These are phyloP conservation scores for Paramormyrops hopkinsi DNA, from an alignment of 2,797 vertebrate genomes.

Conservation along the genomic window DNA sequence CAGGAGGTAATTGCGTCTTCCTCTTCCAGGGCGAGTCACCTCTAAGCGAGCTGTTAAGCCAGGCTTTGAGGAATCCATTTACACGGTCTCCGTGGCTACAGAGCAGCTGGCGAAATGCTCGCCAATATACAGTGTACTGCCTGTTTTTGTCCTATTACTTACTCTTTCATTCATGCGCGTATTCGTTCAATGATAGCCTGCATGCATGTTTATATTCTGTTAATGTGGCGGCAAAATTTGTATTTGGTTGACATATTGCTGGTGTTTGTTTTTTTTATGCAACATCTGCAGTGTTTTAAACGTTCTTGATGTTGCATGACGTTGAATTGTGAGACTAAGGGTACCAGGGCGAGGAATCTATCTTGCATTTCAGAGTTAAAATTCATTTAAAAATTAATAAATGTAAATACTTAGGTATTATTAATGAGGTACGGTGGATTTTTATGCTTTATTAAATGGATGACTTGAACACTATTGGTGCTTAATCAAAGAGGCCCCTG, in stretches of 20 bases:
- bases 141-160: conserved; percentile 5
- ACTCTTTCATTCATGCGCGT: conserved; percentile 7
- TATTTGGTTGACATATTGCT: not conserved
- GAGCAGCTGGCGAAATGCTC: not conserved
- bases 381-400: conserved; percentile 46
- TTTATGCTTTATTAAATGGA: conserved; percentile 5
- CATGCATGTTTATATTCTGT: conserved; percentile 6
- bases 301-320: not conserved
- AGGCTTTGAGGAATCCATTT: conserved; percentile 25
- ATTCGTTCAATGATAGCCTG: not conserved
- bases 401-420: conserved; percentile 7
- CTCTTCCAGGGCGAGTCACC: conserved; percentile 18
- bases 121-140: not conserved
- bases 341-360: conserved; percentile 21
- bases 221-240: not conserved
- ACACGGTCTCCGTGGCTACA: not conserved
- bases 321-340: not conserved
- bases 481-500: not conserved
- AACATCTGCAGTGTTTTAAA: not conserved
- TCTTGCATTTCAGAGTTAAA: conserved; percentile 49
- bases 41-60: conserved; percentile 28
- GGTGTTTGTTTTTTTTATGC: conserved; percentile 2
- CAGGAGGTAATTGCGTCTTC: conserved; percentile 24
- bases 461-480: not conserved
- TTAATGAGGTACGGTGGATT: not conserved